Evolutionary conservation across 2,888 invertebrate species (phyloP).

Genomic region (Xylota sylvarum): DNA sequence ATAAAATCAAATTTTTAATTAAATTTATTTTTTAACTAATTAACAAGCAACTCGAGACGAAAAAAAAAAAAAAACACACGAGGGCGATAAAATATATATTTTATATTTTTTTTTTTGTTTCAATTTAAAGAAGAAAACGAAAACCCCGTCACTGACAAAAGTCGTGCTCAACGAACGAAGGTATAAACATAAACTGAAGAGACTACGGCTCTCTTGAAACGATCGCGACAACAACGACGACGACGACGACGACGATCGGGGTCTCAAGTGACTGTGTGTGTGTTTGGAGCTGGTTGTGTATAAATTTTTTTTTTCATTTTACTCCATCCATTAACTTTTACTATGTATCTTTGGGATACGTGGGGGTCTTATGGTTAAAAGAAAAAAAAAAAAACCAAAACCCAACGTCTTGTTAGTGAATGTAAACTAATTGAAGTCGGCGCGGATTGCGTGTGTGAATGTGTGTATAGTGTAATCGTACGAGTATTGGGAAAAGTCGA

Average conservation of each 20-base stretch:
- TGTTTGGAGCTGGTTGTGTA: slow-evolving; percentile 50
- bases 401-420: slow-evolving; percentile 73
- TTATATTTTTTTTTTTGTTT: slow-evolving; percentile 5
- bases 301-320: slow-evolving; percentile 15
- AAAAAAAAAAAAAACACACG: slow-evolving; percentile 24
- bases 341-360: slow-evolving; percentile 55
- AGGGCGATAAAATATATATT: not conserved
- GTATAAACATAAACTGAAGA: slow-evolving; percentile 77
- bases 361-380: slow-evolving; percentile 59
- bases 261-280: slow-evolving; percentile 51
- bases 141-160: slow-evolving; percentile 59
- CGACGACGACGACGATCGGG: slow-evolving; percentile 62
- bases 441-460: slow-evolving; percentile 11
- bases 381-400: slow-evolving; percentile 19
- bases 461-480: slow-evolving; percentile 56
- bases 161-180: slow-evolving; percentile 74
- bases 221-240: slow-evolving; percentile 60
- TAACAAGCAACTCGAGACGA: slow-evolving; percentile 26
- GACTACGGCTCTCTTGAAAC: slow-evolving; percentile 68
- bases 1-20: not conserved
- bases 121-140: slow-evolving; percentile 3
- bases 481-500: slow-evolving; percentile 49
- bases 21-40: slow-evolving; percentile 20
- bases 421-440: slow-evolving; percentile 74
- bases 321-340: slow-evolving; percentile 67